phyloP scores from a whole-genome alignment of 2,113 vertebrate genomes.

The Passer montanus region DNA sequence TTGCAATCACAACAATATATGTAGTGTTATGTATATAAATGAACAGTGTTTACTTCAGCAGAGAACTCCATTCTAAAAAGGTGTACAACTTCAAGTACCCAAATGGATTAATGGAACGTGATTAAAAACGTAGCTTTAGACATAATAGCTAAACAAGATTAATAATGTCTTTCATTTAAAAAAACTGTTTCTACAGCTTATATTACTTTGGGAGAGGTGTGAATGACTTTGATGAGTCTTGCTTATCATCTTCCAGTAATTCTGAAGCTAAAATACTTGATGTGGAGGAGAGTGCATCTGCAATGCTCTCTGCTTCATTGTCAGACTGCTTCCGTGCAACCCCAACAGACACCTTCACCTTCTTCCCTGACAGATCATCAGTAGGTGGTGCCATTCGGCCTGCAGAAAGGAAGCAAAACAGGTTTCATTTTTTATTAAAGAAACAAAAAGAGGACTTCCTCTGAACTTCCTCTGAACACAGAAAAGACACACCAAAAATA shows the following conservation, averaged over 20 bases:
- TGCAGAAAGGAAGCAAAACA: conserved; percentile 27
- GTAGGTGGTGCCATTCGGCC: conserved; percentile 93
- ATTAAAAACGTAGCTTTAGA: background rate
- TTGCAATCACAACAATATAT: background rate
- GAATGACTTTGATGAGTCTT: conserved; percentile 78
- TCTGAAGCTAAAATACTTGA: conserved; percentile 86
- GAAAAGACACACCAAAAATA: background rate
- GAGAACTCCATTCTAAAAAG: background rate
- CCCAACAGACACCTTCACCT: conserved; percentile 90
- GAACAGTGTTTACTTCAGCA: background rate
- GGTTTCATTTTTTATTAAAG: background rate
- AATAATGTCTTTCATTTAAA: background rate
- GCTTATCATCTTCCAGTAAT: conserved; percentile 87
- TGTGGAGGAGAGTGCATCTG: conserved; percentile 70
- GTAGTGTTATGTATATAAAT: background rate
- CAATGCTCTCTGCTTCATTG: conserved; percentile 82
- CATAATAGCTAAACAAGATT: background rate
- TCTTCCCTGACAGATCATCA: conserved; percentile 86
- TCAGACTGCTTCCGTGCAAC: conserved; percentile 88
- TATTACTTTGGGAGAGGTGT: conserved; percentile 75
- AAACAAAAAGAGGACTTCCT: background rate
- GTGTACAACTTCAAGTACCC: background rate
- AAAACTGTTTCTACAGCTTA: background rate
- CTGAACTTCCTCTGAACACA: background rate
- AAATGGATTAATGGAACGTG: background rate